Percentiles rank a stretch among this genome's conserved stretches.
These are phyloP conservation scores for Pseudochaenichthys georgianus DNA, from an alignment of 2,797 vertebrate species.

Conservation along the genomic window DNA sequence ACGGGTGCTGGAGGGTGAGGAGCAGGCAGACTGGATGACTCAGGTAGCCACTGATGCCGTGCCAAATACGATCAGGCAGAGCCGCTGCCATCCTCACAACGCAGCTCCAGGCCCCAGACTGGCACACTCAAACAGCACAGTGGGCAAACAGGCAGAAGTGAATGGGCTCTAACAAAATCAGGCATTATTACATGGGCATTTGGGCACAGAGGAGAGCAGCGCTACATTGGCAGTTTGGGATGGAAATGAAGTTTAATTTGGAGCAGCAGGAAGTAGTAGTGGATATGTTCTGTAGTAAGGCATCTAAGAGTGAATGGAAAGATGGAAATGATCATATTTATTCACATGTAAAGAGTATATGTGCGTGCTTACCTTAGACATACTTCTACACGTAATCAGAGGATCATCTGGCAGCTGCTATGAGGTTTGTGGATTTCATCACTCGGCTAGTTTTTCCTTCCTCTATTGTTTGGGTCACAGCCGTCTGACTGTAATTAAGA, in stretches of 20 bases:
- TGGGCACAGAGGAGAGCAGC: conserved; percentile 65
- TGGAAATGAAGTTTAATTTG: conserved; percentile 40
- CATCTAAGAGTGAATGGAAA: background rate
- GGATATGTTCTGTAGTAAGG: background rate
- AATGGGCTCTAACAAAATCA: conserved; percentile 53
- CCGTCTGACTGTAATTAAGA: conserved; percentile 69
- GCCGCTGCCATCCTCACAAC: conserved; percentile 59
- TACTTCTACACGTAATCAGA: conserved; percentile 1
- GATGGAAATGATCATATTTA: background rate
- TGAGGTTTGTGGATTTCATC: conserved; percentile 37
- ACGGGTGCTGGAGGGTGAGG: conserved; percentile 62
- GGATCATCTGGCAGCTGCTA: conserved; percentile 25
- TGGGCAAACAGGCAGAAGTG: conserved; percentile 60
- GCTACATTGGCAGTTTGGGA: conserved; percentile 36
- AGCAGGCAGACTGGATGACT: conserved; percentile 79
- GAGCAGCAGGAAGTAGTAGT: background rate
- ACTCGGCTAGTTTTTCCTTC: conserved; percentile 20
- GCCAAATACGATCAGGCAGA: conserved; percentile 76
- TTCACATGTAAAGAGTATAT: background rate
- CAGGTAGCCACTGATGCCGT: conserved; percentile 76
- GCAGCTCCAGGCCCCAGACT: conserved; percentile 67
- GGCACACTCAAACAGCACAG: conserved; percentile 61
- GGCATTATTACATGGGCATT: conserved; percentile 60
- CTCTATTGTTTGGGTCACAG: conserved; percentile 71
- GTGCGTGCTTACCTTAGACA: background rate